Base-by-base conservation (phyloP, 2,888 invertebrate species). In the Scaeva pyrastri region DNA sequence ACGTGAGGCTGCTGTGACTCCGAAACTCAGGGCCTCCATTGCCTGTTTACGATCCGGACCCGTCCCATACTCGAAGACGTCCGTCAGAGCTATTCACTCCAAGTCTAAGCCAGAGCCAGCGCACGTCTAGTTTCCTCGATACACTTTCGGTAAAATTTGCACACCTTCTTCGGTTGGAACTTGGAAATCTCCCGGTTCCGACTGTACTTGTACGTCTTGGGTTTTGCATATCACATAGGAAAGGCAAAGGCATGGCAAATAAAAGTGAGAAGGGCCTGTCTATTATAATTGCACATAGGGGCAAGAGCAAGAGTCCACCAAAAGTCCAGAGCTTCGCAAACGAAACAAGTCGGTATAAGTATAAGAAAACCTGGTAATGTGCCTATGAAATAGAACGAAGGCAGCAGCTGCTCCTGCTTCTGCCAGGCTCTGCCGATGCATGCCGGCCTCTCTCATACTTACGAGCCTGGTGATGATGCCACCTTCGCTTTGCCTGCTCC, bases 91-190 rank as follows among this genome's bases (percentile, higher is more conserved):
- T 50, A 66, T 62, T 62, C 62, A 58, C 41, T 52, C 48, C 36
- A 68, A 64, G 45, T 62, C 56, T 31, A 62, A 66, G 36, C 14
- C 36, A 45, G 23, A 6, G 36, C 19, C 14, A 6, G 36, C 19
- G 19, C 56, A 79, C 64, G 41, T 56, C 48, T 66, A 43, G 56
- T 41, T 23, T 19, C 31, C 26, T 26, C 64, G 73, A 73, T 78
- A 73, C 62, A 70, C 77, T 73, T 83, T 83, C 68, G 62, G 73
- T 39, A 16, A 83, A 73, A 78, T 45, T 78, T 78, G 60, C 78
- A 78, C 73, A 55, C 68, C 77, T 81, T 66, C 4, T 12, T 14
- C 16, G 50, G 19, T 31, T 55, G 14, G 1, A 11, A 31, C 64
- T n/a, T 21, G 7, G n/a, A 50, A 21, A 5, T 11, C 23, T 23